These are phyloP conservation scores for Sogatella furcifera DNA, from an alignment of 1,140 invertebrate genomes.

Conservation along the genomic window DNA sequence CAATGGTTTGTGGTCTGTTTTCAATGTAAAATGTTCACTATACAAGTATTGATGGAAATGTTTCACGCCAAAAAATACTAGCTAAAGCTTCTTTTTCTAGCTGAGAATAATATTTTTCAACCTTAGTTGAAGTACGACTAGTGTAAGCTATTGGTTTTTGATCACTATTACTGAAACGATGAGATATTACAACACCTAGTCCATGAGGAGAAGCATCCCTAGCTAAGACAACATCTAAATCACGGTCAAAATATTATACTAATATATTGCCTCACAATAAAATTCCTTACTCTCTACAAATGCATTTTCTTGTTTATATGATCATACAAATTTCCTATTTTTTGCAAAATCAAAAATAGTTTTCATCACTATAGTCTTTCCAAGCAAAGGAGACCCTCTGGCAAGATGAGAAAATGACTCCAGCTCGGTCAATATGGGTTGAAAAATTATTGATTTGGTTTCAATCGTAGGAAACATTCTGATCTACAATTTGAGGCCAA, in stretches of 20 bases:
- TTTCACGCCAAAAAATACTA: neutral
- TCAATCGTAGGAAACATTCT: no score
- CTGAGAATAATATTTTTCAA: slow-evolving; percentile 16
- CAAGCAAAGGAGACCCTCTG: no score
- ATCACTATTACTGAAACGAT: slow-evolving; percentile 29
- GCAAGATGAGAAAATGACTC: no score
- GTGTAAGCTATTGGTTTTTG: slow-evolving; percentile 37
- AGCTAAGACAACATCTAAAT: slow-evolving; percentile 30
- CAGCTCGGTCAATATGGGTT: no score
- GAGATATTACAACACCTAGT: slow-evolving; percentile 37
- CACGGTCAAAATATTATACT: slow-evolving; percentile 30
- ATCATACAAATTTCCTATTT: neutral
- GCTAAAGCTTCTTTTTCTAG: neutral
- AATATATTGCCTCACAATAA: slow-evolving; percentile 16
- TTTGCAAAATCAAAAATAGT: no score
- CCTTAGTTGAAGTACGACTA: slow-evolving; percentile 33
- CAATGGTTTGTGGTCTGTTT: slow-evolving; percentile 1
- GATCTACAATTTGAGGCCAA: no score
- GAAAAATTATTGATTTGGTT: no score
- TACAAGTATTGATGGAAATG: slow-evolving; percentile 3
- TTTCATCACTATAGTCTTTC: no score
- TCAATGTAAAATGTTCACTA: slow-evolving; percentile 1
- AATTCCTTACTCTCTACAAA: slow-evolving; percentile 33
- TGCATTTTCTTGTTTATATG: slow-evolving; percentile 17
- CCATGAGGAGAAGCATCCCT: slow-evolving; percentile 38